Evolutionary conservation across 2,797 vertebrate species (phyloP).

Genomic region (Buphagus erythrorhynchus): DNA sequence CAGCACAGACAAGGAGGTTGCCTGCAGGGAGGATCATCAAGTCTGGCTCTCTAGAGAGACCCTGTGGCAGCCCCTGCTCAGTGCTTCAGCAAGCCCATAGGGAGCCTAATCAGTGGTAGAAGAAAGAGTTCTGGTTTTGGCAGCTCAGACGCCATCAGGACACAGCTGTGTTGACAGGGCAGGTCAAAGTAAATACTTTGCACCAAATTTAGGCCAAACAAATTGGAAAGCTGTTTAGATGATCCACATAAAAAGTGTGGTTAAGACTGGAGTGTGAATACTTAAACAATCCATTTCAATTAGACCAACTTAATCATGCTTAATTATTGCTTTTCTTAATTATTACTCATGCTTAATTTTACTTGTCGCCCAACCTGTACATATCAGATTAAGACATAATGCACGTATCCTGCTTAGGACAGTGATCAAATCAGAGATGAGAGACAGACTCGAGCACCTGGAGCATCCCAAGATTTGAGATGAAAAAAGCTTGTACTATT

Average conservation of each 20-base stretch:
- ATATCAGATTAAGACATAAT: background rate
- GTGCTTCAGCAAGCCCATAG: background rate
- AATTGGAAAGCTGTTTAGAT: background rate
- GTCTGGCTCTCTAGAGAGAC: background rate
- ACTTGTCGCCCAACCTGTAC: background rate
- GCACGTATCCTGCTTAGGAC: background rate
- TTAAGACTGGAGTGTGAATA: background rate
- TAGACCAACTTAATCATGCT: background rate
- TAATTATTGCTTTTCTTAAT: slow-evolving; percentile 8
- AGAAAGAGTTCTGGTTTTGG: background rate
- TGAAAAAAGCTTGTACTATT: background rate
- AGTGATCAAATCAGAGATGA: background rate
- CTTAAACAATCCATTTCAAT: background rate
- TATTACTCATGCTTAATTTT: background rate
- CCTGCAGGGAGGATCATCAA: accelerated
- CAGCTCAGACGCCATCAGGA: background rate
- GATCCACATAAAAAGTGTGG: background rate
- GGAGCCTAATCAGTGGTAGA: background rate
- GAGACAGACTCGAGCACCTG: background rate
- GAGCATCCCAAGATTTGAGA: background rate
- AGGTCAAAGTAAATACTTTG: background rate
- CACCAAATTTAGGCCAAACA: background rate
- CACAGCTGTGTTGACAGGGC: background rate
- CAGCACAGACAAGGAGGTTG: background rate
- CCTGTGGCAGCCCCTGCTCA: background rate